phyloP scores from a whole-genome alignment of 2,113 vertebrate species.

The Apistogramma diplotaenia region DNA sequence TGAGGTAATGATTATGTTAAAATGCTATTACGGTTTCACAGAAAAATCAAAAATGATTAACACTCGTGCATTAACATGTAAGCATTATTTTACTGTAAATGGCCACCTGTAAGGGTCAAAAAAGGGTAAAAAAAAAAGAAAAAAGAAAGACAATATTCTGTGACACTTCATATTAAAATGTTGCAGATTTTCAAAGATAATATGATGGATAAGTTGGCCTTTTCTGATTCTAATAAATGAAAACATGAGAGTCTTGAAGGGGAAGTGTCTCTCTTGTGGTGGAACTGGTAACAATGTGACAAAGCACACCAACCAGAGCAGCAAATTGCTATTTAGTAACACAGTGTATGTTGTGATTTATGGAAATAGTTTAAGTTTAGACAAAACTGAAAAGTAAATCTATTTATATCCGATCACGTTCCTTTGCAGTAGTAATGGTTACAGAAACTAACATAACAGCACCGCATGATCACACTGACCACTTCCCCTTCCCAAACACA shows the following conservation, averaged over 20 bases:
- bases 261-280: background rate
- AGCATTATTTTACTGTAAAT: no score
- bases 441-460: background rate
- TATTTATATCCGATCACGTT: background rate
- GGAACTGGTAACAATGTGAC: background rate
- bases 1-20: background rate
- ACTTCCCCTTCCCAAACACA: constrained; percentile 51
- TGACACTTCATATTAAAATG: background rate
- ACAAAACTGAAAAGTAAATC: background rate
- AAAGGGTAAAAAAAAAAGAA: background rate
- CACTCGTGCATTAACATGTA: no score
- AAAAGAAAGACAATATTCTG: background rate
- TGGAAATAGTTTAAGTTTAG: background rate
- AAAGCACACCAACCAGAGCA: background rate
- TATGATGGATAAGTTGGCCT: background rate
- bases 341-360: background rate
- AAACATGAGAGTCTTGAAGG: background rate
- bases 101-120: background rate
- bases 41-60: no score
- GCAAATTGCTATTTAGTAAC: background rate
- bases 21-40: no score
- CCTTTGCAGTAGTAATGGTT: background rate
- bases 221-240: background rate
- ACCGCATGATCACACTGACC: background rate
- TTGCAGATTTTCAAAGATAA: background rate